These are phyloP conservation scores for Phenacoccus solenopsis DNA, from an alignment of 1,140 invertebrate species.

Conservation along the genomic window DNA sequence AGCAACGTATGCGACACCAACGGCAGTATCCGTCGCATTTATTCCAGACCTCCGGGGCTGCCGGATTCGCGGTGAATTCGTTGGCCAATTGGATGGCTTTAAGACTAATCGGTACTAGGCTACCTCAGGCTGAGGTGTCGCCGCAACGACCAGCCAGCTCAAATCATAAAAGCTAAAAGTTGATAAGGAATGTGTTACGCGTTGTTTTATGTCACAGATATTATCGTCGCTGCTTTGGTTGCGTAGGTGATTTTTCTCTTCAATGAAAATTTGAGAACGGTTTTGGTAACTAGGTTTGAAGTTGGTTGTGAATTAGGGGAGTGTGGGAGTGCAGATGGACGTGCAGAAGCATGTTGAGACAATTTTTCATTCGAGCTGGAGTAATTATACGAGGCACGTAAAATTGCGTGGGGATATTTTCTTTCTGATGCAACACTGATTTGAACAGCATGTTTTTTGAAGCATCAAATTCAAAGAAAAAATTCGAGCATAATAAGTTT, in stretches of 20 bases:
- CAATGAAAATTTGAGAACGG: background rate
- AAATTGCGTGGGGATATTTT: too few species aligned
- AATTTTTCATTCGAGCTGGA: too few species aligned
- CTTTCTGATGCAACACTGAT: too few species aligned
- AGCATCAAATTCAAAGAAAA: too few species aligned
- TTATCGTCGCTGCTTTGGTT: background rate
- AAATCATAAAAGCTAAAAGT: background rate
- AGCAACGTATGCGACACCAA: conserved; percentile 37
- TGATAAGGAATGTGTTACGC: background rate
- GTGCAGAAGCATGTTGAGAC: too few species aligned
- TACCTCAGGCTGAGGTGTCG: background rate
- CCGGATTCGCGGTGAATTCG: background rate
- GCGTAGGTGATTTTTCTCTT: background rate
- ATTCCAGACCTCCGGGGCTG: background rate
- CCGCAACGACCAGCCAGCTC: background rate
- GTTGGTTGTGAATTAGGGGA: too few species aligned
- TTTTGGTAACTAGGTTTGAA: too few species aligned
- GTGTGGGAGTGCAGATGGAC: too few species aligned
- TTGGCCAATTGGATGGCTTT: conserved; percentile 12
- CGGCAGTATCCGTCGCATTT: conserved; percentile 27
- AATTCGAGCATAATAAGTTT: too few species aligned
- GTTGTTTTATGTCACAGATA: background rate
- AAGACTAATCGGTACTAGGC: background rate
- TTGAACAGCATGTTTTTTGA: too few species aligned
- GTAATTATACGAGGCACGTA: too few species aligned